Base-by-base conservation (phyloP, 2,888 invertebrate genomes). In the Atethmia centrago region DNA sequence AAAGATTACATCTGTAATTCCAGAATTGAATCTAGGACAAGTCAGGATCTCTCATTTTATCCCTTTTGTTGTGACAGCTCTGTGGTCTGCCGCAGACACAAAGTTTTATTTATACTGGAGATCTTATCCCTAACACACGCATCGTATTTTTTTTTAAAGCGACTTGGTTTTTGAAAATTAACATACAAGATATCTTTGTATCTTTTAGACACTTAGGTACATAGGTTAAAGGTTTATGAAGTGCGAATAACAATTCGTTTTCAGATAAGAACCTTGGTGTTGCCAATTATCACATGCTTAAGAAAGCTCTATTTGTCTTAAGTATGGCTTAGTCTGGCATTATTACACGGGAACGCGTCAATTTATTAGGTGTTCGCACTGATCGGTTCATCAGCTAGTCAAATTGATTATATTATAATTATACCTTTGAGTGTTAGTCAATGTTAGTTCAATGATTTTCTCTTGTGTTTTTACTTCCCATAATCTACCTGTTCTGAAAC, bases 281-380 rank as follows among this genome's bases (percentile, higher is more conserved):
- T 59, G 14, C n/a, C 59, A 55, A 61, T 68, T 49, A 53, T 55
- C 19, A 21, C 53, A 40, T 49, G n/a, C 25, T 69, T 51, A 36
- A 19, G 64, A 28, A 65, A 65, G 56, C 42, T 75, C 25, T 1
- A 74, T 49, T 74, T 19, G 28, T 56, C 16, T 75, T 49, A 21
- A 63, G 14, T 55, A 40, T 28, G 47, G 56, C 21, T 64, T 31
- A 65, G 31, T 10, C 9, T 31, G 58, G 40, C 25, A 68, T 61
- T 74, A 65, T 62, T 65, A 56, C 49, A 28, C 47, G 49, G n/a
- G 53, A 45, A 49, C 16, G 21, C 14, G 31, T 36, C 8, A 36
- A 40, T 69, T 42, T 66, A 75, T 62, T 25, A 31, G 10, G 45
- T 62, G 51, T 56, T 65, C 21, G 2, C 14, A 19, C 36, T 55